A percentile compares a stretch with the other conserved stretches of the same genome.
Conservation (phyloP, 2,113 vertebrate genomes). For the Chunga burmeisteri region DNA sequence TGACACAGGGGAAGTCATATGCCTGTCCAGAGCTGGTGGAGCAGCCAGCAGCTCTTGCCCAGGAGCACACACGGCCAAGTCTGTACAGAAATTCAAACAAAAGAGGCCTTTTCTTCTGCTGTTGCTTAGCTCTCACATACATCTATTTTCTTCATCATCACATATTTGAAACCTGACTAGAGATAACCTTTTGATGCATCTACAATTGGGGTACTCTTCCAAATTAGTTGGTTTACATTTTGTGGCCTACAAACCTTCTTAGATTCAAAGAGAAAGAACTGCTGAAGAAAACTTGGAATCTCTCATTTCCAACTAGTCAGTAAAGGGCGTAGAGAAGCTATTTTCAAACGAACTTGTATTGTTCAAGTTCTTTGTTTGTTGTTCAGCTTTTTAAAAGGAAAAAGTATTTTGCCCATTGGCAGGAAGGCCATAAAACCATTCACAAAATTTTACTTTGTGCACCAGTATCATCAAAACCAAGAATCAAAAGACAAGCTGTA, state of each 20-base stretch:
- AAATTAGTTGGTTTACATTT: not conserved
- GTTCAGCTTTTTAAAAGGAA: not conserved
- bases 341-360: not conserved
- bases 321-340: not conserved
- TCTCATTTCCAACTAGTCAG: not conserved
- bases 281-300: not conserved
- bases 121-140: not conserved
- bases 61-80: rapidly evolving
- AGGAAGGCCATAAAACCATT: not conserved
- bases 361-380: not conserved
- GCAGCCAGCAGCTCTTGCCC: not conserved
- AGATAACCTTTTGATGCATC: not conserved
- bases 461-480: not conserved
- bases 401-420: not conserved
- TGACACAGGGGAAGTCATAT: not conserved
- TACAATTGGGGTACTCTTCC: not conserved
- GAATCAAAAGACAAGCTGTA: not conserved
- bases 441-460: not conserved
- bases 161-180: not conserved
- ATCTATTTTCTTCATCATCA: not conserved
- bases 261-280: not conserved
- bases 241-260: not conserved
- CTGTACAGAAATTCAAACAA: not conserved
- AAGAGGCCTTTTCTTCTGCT: not conserved
- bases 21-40: not conserved